Evolutionary conservation across 2,888 invertebrate genomes (phyloP).

Genomic region (Ochropleura plecta): DNA sequence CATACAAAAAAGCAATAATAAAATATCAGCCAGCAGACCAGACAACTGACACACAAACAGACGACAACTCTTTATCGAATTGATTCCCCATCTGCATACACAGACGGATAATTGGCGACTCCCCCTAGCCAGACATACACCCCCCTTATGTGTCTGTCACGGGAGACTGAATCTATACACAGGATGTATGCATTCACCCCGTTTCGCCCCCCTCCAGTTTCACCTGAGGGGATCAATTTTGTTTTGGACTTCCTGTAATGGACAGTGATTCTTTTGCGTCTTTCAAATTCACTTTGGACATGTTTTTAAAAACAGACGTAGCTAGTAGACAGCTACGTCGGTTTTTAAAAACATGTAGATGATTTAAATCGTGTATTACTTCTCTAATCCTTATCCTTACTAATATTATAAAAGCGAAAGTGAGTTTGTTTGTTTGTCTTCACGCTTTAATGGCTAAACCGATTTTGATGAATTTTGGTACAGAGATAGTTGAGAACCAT

Average conservation of each 20-base stretch:
- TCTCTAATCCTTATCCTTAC: too few species aligned
- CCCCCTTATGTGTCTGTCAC: slow-evolving; percentile 9
- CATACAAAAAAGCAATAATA: background rate
- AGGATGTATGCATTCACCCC: background rate
- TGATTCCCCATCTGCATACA: slow-evolving; percentile 24
- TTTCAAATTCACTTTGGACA: background rate
- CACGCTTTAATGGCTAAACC: too few species aligned
- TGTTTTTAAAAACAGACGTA: slow-evolving; percentile 16
- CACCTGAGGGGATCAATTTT: slow-evolving; percentile 9
- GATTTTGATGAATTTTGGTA: too few species aligned
- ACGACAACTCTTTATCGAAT: slow-evolving; percentile 1
- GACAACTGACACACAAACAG: background rate
- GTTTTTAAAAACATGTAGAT: background rate
- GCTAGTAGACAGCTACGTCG: background rate
- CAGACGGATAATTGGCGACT: slow-evolving; percentile 13
- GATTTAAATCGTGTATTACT: background rate
- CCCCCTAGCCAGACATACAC: slow-evolving; percentile 5
- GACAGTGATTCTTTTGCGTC: slow-evolving; percentile 21
- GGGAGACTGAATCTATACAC: slow-evolving; percentile 3
- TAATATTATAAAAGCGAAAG: too few species aligned
- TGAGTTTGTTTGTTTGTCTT: too few species aligned
- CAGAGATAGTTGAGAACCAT: too few species aligned
- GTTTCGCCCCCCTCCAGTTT: background rate
- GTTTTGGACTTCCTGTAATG: slow-evolving; percentile 14
- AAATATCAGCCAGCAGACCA: background rate